A percentile compares a stretch with the other conserved stretches of the same genome.
These are phyloP conservation scores for Paraplagusia blochii DNA, from an alignment of 2,113 vertebrate species.

Conservation along the genomic window DNA sequence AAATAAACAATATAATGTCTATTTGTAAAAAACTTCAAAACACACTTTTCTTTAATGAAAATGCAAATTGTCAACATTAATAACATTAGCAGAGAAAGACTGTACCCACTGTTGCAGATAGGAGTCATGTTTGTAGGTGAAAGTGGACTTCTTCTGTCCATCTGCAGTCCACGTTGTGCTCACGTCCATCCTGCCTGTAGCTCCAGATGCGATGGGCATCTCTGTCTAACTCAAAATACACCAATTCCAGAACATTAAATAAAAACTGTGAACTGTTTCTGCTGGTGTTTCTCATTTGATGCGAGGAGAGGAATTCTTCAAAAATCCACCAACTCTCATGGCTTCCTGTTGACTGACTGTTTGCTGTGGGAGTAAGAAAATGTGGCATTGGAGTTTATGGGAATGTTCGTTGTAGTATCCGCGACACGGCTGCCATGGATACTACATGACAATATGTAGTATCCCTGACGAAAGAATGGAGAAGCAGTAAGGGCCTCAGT, in stretches of 20 bases:
- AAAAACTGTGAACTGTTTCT: background rate
- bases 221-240: slow-evolving; percentile 15
- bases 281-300: slow-evolving; percentile 6
- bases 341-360: slow-evolving; percentile 9
- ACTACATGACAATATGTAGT: too few relatives aligned
- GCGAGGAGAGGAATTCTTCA: slow-evolving; percentile 1
- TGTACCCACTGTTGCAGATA: slow-evolving; percentile 77
- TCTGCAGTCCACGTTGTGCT: slow-evolving; percentile 47
- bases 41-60: background rate
- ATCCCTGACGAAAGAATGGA: slow-evolving; percentile 31
- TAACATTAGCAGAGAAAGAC: background rate
- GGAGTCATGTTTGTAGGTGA: slow-evolving; percentile 58
- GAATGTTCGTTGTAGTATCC: slow-evolving; percentile 74
- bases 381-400: slow-evolving; percentile 25
- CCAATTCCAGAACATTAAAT: background rate
- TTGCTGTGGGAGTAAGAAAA: slow-evolving; percentile 18
- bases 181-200: slow-evolving; percentile 50
- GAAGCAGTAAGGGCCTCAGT: slow-evolving; percentile 1
- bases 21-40: too few relatives aligned
- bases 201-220: slow-evolving; percentile 70
- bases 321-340: background rate
- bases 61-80: background rate
- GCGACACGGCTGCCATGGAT: slow-evolving; percentile 50
- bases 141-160: slow-evolving; percentile 35
- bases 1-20: too few relatives aligned